Evolutionary conservation across 1,140 invertebrate species (phyloP), one percentile per base, ranked within the genome.

Genomic region (Drosophila sproati): DNA sequence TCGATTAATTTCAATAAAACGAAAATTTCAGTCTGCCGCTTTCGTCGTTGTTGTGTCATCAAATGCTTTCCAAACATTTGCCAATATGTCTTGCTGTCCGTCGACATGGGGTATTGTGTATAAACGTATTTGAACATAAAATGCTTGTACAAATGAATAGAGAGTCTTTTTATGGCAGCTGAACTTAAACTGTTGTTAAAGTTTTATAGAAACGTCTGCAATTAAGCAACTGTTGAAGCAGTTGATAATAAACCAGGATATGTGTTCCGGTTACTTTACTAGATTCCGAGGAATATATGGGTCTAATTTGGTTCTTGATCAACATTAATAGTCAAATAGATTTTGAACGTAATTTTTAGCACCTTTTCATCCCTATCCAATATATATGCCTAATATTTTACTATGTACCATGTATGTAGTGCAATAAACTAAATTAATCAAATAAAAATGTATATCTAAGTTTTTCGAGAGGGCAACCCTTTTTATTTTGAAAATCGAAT

Each of bases 1-100:
- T 87, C 83, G 83, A 89, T 89, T 87, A 83, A 87, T 87, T 87
- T 89, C 83, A 87, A 87, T 87, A 89, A 80, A 87, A 89, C 66
- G 66, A 71, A 88, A 73, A 67, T 82, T 88, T 72, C 60, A 69
- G 73, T 56, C 20, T 62, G 64, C 50, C 55, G 2, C 39, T 67
- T 10, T 7, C 51, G n/a, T n/a, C 28, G 50, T 28, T 51, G n/a
- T 73, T 60, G 10, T 52, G 47, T 66, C 54, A 66, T 66, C 54
- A 71, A 71, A 48, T 50, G 68, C 20, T 59, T 54, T 6, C 56
- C 32, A 54, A 48, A 54, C 31, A 54, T 32, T 47, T 60, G 31
- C 12, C 56, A 47, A 59, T 59, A 59, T 60, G 57, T 48, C 43
- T 48, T 20, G 20, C 20, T 20, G 20, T 20, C 20, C 20, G 57